These are phyloP conservation scores for Halisarca cf. caerulea DNA, from an alignment of 37 sponge, comb jelly and placozoan species.

Conservation along the genomic window DNA sequence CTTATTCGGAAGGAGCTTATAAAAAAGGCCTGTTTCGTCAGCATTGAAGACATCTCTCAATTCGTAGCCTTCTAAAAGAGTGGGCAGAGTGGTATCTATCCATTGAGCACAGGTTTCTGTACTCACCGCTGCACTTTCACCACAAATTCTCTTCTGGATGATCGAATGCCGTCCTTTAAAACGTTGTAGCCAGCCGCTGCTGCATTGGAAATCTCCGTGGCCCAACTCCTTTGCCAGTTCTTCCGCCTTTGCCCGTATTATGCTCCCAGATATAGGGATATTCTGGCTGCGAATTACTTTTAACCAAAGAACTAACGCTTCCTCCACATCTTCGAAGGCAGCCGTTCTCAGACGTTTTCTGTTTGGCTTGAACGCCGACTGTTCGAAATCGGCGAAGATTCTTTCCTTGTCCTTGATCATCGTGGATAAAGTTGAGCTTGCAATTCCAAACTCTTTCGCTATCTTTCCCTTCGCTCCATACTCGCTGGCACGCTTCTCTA, in stretches of 20 bases:
- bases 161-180: conserved; percentile 5
- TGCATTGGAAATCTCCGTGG: neutral
- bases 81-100: neutral
- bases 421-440: conserved; percentile 9
- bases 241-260: neutral
- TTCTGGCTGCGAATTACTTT: neutral
- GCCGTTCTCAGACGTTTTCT: conserved; percentile 20
- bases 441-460: conserved; percentile 18
- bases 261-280: conserved; percentile 2
- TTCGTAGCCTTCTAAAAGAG: conserved; percentile 7
- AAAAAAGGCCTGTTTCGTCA: conserved; percentile 20
- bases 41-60: neutral
- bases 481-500: neutral
- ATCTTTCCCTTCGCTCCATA: conserved; percentile 16
- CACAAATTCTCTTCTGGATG: neutral
- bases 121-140: conserved; percentile 18
- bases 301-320: neutral
- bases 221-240: conserved; percentile 16
- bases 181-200: conserved; percentile 21
- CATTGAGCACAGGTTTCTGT: neutral
- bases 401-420: conserved; percentile 17
- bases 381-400: conserved; percentile 9
- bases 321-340: neutral
- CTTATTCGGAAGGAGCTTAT: conserved; percentile 15
- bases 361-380: conserved; percentile 12